Base-by-base conservation (phyloP, 2,113 vertebrate genomes). In the Noctilio leporinus region DNA sequence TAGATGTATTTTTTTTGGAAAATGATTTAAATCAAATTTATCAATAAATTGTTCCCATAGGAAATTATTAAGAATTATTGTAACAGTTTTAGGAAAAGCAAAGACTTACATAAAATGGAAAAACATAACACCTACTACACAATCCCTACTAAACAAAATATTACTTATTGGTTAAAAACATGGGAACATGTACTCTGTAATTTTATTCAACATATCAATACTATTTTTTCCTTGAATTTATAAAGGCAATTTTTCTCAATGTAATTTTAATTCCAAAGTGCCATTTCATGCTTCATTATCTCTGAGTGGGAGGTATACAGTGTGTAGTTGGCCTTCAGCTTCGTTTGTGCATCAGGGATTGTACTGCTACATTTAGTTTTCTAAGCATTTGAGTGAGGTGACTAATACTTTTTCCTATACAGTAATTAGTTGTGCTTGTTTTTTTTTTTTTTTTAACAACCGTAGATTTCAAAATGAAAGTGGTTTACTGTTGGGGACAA, bases 231-330 rank as follows among this genome's bases (percentile, higher is more conserved):
- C 51, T 91, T 87, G 22, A 43, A 64, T 90, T 96, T 93, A 49
- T 64, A 96, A 91, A 77, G 76, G 16, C 65, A 82, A 12, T 93
- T 93, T 85, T 43, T 77, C 51, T 86, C 73, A 70, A 77, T 96
- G 87, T 96, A 96, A 96, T 96, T 95, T 95, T 95, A 95, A 96
- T 96, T 95, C 85, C 88, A 83, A 96, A 90, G 83, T 94, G 76
- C 62, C 78, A 97, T 97, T 97, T 97, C 94, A 96, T 95, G 95
- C 94, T 93, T 97, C 84, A 93, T 96, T 97, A 96, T 97, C 87
- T 82, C 88, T 91, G 73, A 96, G 92, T 95, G 85, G 92, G 90
- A 88, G 94, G 87, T 91, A 80, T 91, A 80, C 65, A 47, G 51
- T 76, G 64, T 94, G 78, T 73, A 73, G 89, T 87, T 62, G 85